Percentiles rank a stretch among this genome's conserved stretches.
Evolutionary conservation across 2,888 invertebrate species (phyloP).

Genomic region (Pachydiplax longipennis): DNA sequence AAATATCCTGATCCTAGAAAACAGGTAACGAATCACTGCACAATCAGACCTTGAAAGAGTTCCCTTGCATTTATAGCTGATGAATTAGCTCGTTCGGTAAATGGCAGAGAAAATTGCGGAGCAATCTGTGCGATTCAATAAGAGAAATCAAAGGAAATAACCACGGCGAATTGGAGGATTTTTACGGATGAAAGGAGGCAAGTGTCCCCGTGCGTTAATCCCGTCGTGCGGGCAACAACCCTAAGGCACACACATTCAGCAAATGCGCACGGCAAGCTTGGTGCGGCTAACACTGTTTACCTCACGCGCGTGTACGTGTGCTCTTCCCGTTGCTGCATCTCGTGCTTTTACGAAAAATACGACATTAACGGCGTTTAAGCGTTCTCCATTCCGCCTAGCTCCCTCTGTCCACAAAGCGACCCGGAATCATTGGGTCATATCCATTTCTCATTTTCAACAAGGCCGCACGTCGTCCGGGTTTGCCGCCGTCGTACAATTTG

Average conservation of each 20-base stretch:
- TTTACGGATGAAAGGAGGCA: no score
- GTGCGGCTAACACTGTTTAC: slow-evolving; percentile 21
- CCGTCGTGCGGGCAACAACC: neutral
- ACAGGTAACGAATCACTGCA: no score
- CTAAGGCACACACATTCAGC: neutral
- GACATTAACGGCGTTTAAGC: neutral
- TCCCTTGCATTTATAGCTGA: no score
- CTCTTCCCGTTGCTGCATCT: neutral
- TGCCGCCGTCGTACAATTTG: neutral
- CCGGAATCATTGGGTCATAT: slow-evolving; percentile 11
- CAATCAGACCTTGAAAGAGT: no score
- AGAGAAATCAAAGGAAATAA: no score
- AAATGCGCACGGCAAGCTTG: neutral
- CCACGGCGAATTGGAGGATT: no score
- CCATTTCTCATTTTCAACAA: slow-evolving; percentile 14
- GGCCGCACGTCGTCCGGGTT: neutral
- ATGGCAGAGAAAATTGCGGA: no score
- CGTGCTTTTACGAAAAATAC: neutral
- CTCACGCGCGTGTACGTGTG: neutral
- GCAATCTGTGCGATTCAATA: no score
- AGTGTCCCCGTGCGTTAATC: neutral
- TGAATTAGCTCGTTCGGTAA: no score
- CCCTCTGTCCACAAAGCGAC: neutral
- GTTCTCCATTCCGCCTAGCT: neutral
- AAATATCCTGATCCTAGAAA: no score